Conservation (phyloP, 2,797 vertebrate species). For the Pagetopsis macropterus region DNA sequence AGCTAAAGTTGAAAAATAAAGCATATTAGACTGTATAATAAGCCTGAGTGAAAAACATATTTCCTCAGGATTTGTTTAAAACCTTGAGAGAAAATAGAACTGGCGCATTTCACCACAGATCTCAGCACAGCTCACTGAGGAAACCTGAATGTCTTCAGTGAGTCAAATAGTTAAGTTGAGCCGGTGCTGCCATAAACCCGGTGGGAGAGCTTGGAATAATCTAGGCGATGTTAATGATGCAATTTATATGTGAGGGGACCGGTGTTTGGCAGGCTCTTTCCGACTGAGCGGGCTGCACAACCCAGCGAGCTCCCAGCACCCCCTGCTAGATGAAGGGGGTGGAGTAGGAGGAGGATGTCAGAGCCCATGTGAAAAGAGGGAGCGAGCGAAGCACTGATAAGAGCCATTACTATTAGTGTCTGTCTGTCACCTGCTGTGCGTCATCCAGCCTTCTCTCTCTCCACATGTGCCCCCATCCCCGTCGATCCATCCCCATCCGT, state of each 20-base stretch:
- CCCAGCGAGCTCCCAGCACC: conserved; percentile 76
- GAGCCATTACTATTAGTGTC: conserved; percentile 86
- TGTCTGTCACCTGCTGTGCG: conserved; percentile 85
- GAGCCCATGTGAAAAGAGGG: conserved; percentile 79
- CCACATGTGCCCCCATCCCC: conserved; percentile 68
- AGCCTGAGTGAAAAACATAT: conserved; percentile 42
- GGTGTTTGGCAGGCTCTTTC: conserved; percentile 83
- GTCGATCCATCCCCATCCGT: conserved; percentile 74
- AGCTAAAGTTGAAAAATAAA: conserved; percentile 43
- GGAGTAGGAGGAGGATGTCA: conserved; percentile 84
- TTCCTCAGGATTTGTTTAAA: conserved; percentile 67
- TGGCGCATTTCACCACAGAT: conserved; percentile 62
- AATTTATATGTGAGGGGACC: conserved; percentile 85
- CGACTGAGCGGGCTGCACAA: conserved; percentile 78
- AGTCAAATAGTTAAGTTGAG: conserved; percentile 83
- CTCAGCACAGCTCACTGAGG: conserved; percentile 70
- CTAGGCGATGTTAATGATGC: conserved; percentile 85
- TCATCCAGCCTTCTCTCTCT: conserved; percentile 77
- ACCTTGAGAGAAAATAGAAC: conserved; percentile 62
- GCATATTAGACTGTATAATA: conserved; percentile 55
- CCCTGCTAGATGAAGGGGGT: conserved; percentile 80
- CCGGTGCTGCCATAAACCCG: conserved; percentile 79
- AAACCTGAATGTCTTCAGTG: conserved; percentile 76
- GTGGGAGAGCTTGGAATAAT: conserved; percentile 84
- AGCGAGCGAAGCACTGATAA: conserved; percentile 80